Evolutionary conservation across 2,113 vertebrate genomes (phyloP), one percentile per base, ranked within the genome.

Genomic region (Tachysurus vachellii): DNA sequence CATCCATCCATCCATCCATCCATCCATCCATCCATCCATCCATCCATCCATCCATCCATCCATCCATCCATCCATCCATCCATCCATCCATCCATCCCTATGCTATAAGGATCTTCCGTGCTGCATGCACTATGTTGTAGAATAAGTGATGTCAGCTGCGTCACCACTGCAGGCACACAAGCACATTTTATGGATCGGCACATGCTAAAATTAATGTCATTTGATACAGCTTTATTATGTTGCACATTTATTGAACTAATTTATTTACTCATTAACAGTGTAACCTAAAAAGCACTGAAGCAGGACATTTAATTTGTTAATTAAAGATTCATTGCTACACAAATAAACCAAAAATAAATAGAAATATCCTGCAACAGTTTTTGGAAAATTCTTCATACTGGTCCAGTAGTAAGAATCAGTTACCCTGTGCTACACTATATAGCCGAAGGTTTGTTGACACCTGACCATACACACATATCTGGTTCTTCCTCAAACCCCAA

Each of bases 381-480:
- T 77, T 54, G 10, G 16, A 61, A 59, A 81, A 81, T 17, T 5
- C 54, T 56, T 80, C 64, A 92, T 93, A 93, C 94, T 91, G 93
- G 6, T 10, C 17, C 23, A 23, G 7, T 94, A 80, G 28, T 57
- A 50, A 93, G 91, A 91, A 73, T 4, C 10, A 23, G 9, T 44
- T 10, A 50, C 44, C 42, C 6, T 50, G 13, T 26, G 21, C 11
- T 50, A 76, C 9, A 13, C 44, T 14, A 44, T 4, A 4, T 42
- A 21, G 11, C 42, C 0, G 26, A 77, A 53, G 0, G 6, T 77
- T 28, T 54, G 3, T 54, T 13, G 50, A 53, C 75, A 54, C 47
- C 23, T 28, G 23, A 76, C 5, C 75, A 28, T 28, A 7, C 50
- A 28, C 50, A 76, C 44, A 3, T 3, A 26, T 2, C 5, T 16